A percentile compares a stretch with the other conserved stretches of the same genome.
Evolutionary conservation across 2,888 invertebrate species (phyloP).

Genomic region (Steromphala cineraria): DNA sequence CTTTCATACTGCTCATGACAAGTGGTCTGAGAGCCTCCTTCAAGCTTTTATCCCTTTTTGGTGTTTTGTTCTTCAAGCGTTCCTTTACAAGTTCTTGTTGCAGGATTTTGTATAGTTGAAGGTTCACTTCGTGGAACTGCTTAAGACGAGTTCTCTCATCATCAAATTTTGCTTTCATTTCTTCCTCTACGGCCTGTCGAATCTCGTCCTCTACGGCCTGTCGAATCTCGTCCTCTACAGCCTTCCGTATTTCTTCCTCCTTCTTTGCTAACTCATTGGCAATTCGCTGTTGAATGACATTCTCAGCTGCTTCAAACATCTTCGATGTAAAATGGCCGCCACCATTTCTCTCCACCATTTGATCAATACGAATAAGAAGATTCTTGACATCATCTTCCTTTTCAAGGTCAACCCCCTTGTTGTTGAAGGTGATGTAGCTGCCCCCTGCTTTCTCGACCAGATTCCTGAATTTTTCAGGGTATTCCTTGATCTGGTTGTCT

Average conservation of each 20-base stretch:
- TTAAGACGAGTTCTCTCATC: too few relatives aligned
- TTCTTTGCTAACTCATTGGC: background rate
- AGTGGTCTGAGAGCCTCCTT: too few relatives aligned
- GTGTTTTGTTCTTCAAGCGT: too few relatives aligned
- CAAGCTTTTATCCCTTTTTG: too few relatives aligned
- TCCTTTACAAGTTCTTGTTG: too few relatives aligned
- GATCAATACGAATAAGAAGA: conserved; percentile 22
- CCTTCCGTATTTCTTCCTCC: background rate
- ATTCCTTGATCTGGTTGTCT: conserved; percentile 19
- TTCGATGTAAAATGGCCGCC: conserved; percentile 19
- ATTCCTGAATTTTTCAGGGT: conserved; percentile 15
- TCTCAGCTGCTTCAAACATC: conserved; percentile 30
- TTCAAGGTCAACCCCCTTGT: conserved; percentile 13
- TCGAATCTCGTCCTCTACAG: background rate
- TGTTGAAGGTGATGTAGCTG: conserved; percentile 27
- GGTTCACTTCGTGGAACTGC: too few relatives aligned
- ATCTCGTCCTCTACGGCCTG: background rate
- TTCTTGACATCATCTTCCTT: conserved; percentile 21
- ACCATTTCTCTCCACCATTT: conserved; percentile 21
- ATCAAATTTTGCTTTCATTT: background rate
- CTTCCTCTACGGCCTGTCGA: background rate
- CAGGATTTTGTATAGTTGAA: too few relatives aligned
- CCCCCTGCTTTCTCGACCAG: conserved; percentile 22
- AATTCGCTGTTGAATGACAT: background rate
- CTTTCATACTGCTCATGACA: too few relatives aligned